Base-by-base conservation (phyloP, 2,797 vertebrate genomes). In the Chlorospingus flavigularis region DNA sequence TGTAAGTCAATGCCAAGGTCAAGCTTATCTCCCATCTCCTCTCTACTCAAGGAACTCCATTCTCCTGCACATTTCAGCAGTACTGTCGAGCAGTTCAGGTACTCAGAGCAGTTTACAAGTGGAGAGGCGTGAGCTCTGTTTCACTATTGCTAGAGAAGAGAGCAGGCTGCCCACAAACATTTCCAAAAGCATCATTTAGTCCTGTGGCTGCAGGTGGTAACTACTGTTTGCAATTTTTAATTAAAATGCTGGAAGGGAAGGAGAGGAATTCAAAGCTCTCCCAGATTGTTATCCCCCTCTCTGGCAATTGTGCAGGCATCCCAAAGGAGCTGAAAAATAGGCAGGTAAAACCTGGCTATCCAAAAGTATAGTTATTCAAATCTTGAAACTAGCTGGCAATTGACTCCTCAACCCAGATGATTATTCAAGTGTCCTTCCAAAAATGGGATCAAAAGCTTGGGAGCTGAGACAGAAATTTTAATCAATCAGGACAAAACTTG, bases 121-220 rank as follows among this genome's bases (percentile, higher is more conserved):
- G 5, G 7, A 6, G 30, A 86, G 26, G 20, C 26, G 48, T 0
- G 0, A 67, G 39, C 17, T 66, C 55, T 15, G 10, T 28, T 72
- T 42, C 54, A n/a, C 20, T 26, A 6, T 3, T 51, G 39, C 48
- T 48, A 16, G 28, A 61, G 33, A 16, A 48, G 30, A 84, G 7
- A 62, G 33, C 9, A 62, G 40, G 24, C 30, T 90, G 73, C 57
- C 78, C 61, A 42, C 17, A 57, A 54, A 33, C 9, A 26, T 40
- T 88, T 86, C 37, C 76, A 86, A 70, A 62, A 58, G 45, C 42
- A 28, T 15, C 4, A 31, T 11, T 67, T 37, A 37, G 12, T 65
- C 63, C 47, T 47, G 37, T n/a, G 19, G 19, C 45, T 53, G 35
- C 31, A 43, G 15, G 17, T 43, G 23, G 28, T 8, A 81, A 77